A percentile compares a stretch with the other conserved stretches of the same genome.
These are phyloP conservation scores for Macrobrachium nipponense DNA, from an alignment of 1,140 invertebrate genomes.

Conservation along the genomic window DNA sequence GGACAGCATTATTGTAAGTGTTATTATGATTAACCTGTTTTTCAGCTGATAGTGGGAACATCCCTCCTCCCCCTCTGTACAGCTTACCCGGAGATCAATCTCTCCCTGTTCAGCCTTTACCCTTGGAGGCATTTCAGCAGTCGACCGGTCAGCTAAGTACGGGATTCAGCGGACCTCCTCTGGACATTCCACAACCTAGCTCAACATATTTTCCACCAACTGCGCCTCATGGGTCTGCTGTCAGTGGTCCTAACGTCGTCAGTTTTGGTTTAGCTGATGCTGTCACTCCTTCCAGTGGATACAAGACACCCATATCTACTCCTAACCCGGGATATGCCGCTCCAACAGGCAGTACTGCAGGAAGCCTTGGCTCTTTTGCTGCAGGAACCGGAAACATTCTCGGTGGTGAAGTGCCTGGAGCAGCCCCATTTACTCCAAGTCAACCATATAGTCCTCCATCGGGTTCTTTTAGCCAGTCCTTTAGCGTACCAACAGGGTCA, in stretches of 20 bases:
- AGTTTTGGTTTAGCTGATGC: conserved; percentile 8
- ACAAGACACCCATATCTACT: too few species aligned
- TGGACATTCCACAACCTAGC: background rate
- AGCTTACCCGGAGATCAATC: conserved; percentile 29
- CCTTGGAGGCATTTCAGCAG: conserved; percentile 11
- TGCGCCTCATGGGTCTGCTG: background rate
- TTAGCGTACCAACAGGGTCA: too few species aligned
- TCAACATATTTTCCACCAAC: conserved; percentile 32
- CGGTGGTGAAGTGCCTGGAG: too few species aligned
- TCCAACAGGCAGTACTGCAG: too few species aligned
- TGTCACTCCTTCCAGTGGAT: background rate
- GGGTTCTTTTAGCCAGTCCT: too few species aligned
- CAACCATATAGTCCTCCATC: too few species aligned
- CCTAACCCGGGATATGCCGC: too few species aligned
- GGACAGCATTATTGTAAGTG: background rate
- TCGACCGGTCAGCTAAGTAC: background rate
- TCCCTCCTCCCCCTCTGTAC: conserved; percentile 48
- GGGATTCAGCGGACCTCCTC: conserved; percentile 6
- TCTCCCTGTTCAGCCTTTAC: conserved; percentile 9
- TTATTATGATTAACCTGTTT: background rate
- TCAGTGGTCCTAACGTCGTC: background rate
- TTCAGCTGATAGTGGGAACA: conserved; percentile 52
- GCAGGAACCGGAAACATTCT: too few species aligned
- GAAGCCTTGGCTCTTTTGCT: too few species aligned
- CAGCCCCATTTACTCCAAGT: too few species aligned